phyloP scores from a whole-genome alignment of 2,113 vertebrate species.

The Crotalus tigris region DNA sequence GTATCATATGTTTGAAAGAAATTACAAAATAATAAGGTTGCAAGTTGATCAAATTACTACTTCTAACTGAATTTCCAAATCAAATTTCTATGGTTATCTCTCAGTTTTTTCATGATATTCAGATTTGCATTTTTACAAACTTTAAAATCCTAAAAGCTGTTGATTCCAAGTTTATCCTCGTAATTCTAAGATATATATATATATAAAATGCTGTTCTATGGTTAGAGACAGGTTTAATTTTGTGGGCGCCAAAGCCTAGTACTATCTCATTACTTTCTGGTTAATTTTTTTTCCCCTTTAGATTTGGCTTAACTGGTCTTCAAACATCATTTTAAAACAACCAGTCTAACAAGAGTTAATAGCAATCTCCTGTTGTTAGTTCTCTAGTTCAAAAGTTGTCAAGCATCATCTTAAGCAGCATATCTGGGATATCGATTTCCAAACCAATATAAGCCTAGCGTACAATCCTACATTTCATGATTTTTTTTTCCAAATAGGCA shows the following conservation, averaged over 20 bases:
- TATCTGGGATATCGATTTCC: neutral
- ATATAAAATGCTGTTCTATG: neutral
- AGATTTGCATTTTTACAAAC: neutral
- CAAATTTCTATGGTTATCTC: neutral
- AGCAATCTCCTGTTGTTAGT: neutral
- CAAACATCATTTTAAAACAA: neutral
- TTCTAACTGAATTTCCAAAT: neutral
- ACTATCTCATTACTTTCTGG: neutral
- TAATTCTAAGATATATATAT: neutral
- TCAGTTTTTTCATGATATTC: neutral
- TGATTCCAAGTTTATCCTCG: neutral
- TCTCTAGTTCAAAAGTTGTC: neutral
- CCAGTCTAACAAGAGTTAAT: neutral
- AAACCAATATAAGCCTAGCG: neutral
- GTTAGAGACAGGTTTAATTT: neutral
- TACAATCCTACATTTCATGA: neutral
- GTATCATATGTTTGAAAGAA: neutral
- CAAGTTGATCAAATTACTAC: neutral
- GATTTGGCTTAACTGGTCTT: neutral
- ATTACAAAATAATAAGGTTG: neutral
- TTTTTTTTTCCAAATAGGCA: neutral
- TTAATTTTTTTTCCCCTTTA: neutral
- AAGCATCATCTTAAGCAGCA: neutral
- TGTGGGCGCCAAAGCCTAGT: neutral
- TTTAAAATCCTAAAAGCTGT: neutral